Conservation (phyloP, 2,888 invertebrate species). For the Zele albiditarsus region DNA sequence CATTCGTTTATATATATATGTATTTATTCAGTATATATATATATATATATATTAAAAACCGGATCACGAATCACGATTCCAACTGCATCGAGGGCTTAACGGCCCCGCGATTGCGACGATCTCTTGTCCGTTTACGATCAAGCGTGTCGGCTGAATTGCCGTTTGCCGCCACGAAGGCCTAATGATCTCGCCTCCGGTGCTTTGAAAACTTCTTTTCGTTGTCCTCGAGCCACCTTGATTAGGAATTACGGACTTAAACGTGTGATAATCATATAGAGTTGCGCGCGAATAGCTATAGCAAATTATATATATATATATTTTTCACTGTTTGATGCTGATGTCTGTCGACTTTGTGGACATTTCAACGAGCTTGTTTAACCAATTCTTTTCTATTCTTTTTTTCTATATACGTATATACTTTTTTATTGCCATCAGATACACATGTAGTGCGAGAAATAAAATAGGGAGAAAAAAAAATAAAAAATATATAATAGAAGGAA, state of each 20-base stretch:
- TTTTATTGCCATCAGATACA: conserved; percentile 20
- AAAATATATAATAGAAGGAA: background rate
- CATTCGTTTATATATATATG: background rate
- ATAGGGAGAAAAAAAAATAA: background rate
- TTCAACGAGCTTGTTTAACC: conserved; percentile 15
- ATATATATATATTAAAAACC: conserved; percentile 48
- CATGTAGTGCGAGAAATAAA: conserved; percentile 11
- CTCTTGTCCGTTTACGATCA: conserved; percentile 44
- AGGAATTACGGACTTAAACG: conserved; percentile 45
- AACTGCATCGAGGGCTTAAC: conserved; percentile 39
- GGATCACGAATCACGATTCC: conserved; percentile 45
- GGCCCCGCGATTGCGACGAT: conserved; percentile 42
- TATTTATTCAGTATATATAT: conserved; percentile 32
- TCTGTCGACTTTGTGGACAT: conserved; percentile 12
- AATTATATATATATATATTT: conserved; percentile 6
- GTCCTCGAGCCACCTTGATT: conserved; percentile 51
- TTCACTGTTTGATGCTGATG: conserved; percentile 15
- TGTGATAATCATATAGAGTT: conserved; percentile 45
- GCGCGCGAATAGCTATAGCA: background rate
- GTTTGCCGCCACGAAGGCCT: conserved; percentile 34
- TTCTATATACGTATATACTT: conserved; percentile 5
- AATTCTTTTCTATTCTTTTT: background rate
- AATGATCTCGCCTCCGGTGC: conserved; percentile 44
- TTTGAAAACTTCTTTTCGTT: conserved; percentile 48
- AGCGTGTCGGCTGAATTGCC: conserved; percentile 33